Evolutionary conservation across 2,113 vertebrate genomes (phyloP).

Genomic region (Pavo muticus): DNA sequence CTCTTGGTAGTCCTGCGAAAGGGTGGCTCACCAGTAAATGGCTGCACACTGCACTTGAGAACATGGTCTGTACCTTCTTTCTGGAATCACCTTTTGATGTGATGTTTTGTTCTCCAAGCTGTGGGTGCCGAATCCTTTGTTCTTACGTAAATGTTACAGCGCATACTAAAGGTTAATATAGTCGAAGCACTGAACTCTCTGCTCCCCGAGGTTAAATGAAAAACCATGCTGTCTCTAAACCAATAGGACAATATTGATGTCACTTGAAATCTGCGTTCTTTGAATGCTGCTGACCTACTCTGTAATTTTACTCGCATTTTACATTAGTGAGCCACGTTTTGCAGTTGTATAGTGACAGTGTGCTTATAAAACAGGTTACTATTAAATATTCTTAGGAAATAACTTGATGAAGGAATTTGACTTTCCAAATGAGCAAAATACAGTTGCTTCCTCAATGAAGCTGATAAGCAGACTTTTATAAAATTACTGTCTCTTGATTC

Average conservation of each 20-base stretch:
- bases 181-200: constrained; percentile 17
- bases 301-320: not conserved
- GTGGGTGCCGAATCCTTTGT: not conserved
- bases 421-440: not conserved
- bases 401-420: not conserved
- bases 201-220: constrained; percentile 22
- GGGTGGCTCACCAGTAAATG: not conserved
- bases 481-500: constrained; percentile 43
- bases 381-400: not conserved
- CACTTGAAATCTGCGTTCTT: not conserved
- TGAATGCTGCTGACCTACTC: not conserved
- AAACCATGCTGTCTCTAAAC: not conserved
- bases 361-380: not conserved
- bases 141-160: not conserved
- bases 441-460: constrained; percentile 10
- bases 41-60: not conserved
- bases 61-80: not conserved
- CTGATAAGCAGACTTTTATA: constrained; percentile 38
- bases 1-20: not conserved
- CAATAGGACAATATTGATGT: not conserved
- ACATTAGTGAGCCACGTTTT: not conserved
- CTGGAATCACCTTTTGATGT: not conserved
- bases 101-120: constrained; percentile 6
- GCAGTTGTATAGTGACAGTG: not conserved
- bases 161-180: constrained; percentile 22